Percentiles rank a stretch among this genome's conserved stretches.
These are phyloP conservation scores for Eunapius fragilis DNA, from an alignment of 37 sponge, comb jelly and placozoan species.

Conservation along the genomic window DNA sequence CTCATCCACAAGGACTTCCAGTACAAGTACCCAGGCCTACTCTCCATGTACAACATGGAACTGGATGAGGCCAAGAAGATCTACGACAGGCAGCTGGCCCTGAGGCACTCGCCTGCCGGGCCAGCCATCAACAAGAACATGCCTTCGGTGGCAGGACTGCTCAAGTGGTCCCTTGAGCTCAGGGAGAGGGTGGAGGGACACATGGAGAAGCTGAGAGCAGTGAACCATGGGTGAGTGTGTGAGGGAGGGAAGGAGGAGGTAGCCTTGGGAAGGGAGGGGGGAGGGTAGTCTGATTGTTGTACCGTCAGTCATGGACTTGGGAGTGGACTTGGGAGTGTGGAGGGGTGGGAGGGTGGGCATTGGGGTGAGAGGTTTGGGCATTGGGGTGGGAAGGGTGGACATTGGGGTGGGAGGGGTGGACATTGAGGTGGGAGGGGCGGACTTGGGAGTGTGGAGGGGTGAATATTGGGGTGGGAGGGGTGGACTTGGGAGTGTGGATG, in stretches of 20 bases:
- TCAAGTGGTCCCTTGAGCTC: constrained; percentile 92
- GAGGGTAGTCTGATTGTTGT: background rate
- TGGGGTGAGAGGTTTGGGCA: too few species aligned
- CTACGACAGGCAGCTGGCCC: constrained; percentile 76
- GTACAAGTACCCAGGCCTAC: constrained; percentile 86
- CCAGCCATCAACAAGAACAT: constrained; percentile 92
- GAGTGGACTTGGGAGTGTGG: too few species aligned
- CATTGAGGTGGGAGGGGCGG: too few species aligned
- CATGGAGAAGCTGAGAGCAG: constrained; percentile 70
- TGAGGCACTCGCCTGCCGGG: constrained; percentile 39
- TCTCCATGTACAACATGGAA: constrained; percentile 78
- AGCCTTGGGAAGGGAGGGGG: too few species aligned
- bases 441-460: too few species aligned
- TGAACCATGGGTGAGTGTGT: constrained; percentile 83
- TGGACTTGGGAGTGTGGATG: too few species aligned
- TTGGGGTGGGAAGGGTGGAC: too few species aligned
- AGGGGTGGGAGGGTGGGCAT: too few species aligned
- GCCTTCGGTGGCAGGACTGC: constrained; percentile 91
- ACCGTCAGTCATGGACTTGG: too few species aligned
- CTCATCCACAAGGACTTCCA: constrained; percentile 81
- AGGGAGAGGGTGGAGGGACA: constrained; percentile 66
- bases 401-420: too few species aligned
- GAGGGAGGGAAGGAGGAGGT: too few species aligned
- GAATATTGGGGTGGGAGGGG: too few species aligned
- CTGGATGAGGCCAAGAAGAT: constrained; percentile 86